Conservation (phyloP, 2,797 vertebrate species). For the Sebastes iracundus region DNA sequence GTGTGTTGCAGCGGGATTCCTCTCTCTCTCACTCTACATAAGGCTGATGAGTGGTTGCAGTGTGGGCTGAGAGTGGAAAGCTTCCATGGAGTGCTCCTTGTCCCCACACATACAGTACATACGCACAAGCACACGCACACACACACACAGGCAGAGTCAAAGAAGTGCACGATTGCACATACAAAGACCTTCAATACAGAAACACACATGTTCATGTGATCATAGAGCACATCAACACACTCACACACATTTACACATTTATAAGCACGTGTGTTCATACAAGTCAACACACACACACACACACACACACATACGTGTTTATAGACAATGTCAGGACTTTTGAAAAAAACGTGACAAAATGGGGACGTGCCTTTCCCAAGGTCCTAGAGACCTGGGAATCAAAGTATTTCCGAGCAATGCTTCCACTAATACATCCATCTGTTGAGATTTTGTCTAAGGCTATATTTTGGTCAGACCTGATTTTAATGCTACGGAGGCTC, state of each 20-base stretch:
- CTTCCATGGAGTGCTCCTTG: conserved; percentile 48
- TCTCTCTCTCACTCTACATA: conserved; percentile 50
- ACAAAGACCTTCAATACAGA: not conserved
- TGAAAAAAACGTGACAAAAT: no score
- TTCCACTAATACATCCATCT: no score
- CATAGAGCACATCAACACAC: not conserved
- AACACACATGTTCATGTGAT: not conserved
- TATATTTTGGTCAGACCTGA: no score
- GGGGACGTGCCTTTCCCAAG: no score
- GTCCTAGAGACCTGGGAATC: no score
- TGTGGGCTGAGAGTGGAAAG: conserved; percentile 76
- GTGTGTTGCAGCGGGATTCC: conserved; percentile 67
- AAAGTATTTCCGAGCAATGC: no score
- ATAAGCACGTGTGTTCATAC: not conserved
- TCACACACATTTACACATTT: not conserved
- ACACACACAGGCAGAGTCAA: not conserved
- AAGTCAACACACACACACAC: not conserved
- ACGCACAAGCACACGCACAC: not conserved
- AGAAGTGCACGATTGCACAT: not conserved
- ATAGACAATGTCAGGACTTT: no score
- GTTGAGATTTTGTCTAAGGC: no score
- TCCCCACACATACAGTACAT: not conserved
- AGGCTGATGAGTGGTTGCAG: conserved; percentile 74
- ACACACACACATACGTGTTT: not conserved
- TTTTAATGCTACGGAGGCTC: no score